Percentiles rank a stretch among this genome's conserved stretches.
These are phyloP conservation scores for Oreochromis tanganicae DNA, from an alignment of 2,113 vertebrate species.

Conservation along the genomic window DNA sequence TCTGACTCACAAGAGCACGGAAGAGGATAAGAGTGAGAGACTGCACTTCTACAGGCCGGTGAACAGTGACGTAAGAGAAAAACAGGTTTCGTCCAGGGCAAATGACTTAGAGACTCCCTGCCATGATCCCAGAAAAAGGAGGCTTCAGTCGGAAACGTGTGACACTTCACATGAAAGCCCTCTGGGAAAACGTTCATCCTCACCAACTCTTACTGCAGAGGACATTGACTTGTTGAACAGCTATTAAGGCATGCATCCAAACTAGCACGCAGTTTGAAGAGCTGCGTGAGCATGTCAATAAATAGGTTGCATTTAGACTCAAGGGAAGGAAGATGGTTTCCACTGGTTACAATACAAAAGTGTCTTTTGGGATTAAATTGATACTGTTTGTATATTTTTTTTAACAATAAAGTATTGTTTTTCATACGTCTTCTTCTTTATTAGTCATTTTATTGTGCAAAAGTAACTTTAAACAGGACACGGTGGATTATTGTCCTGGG, in stretches of 20 bases:
- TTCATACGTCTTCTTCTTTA: neutral
- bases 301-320: neutral
- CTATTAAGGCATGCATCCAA: conserved; percentile 69
- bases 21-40: conserved; percentile 46
- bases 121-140: conserved; percentile 72
- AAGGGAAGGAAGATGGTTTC: neutral
- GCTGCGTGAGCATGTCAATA: neutral
- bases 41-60: conserved; percentile 83
- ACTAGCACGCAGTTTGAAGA: neutral
- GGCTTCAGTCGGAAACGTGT: conserved; percentile 49
- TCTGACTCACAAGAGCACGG: conserved; percentile 23
- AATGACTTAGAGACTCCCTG: conserved; percentile 16
- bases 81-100: neutral
- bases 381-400: neutral
- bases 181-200: conserved; percentile 71
- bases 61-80: conserved; percentile 8
- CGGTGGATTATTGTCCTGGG: neutral
- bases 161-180: conserved; percentile 35
- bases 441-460: neutral
- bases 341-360: neutral
- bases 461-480: neutral
- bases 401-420: conserved; percentile 38
- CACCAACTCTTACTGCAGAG: conserved; percentile 74
- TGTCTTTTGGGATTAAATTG: neutral
- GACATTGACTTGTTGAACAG: conserved; percentile 87